Evolutionary conservation across 1,140 invertebrate genomes (phyloP).

Genomic region (Yoshiicerus persimilis): DNA sequence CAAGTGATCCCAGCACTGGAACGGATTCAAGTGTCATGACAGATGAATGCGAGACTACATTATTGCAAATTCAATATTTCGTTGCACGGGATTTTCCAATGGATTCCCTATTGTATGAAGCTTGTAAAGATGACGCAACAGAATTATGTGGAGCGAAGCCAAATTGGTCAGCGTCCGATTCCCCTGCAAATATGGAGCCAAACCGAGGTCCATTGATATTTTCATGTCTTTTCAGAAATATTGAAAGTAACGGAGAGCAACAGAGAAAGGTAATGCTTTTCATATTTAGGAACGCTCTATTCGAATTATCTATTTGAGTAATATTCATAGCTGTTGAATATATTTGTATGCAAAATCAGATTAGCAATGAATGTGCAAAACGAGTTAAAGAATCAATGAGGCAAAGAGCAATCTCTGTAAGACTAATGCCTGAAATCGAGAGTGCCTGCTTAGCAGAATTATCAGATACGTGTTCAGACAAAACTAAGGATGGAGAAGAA

Average conservation of each 20-base stretch:
- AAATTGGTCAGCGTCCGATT: slow-evolving; percentile 73
- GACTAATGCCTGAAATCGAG: slow-evolving; percentile 92
- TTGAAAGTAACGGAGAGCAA: slow-evolving; percentile 53
- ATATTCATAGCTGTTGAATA: slow-evolving; percentile 54
- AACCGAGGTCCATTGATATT: slow-evolving; percentile 77
- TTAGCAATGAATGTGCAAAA: slow-evolving; percentile 59
- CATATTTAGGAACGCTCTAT: slow-evolving; percentile 49
- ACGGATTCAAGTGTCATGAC: slow-evolving; percentile 65
- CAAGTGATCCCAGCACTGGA: slow-evolving; percentile 29
- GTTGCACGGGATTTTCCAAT: slow-evolving; percentile 90
- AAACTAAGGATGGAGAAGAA: slow-evolving; percentile 81
- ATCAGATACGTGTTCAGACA: slow-evolving; percentile 76
- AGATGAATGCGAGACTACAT: slow-evolving; percentile 81
- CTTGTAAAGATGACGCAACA: slow-evolving; percentile 83
- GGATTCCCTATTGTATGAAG: slow-evolving; percentile 83
- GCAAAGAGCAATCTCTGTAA: slow-evolving; percentile 84
- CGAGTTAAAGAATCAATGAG: slow-evolving; percentile 90
- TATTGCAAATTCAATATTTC: slow-evolving; percentile 97
- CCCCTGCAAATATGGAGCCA: slow-evolving; percentile 66
- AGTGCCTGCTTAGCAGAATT: slow-evolving; percentile 84
- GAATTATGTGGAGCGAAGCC: slow-evolving; percentile 76
- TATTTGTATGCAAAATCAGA: slow-evolving; percentile 41
- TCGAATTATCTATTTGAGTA: not conserved
- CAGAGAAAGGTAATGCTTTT: not conserved
- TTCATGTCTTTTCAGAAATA: slow-evolving; percentile 87